A percentile compares a stretch with the other conserved stretches of the same genome.
Evolutionary conservation across 2,888 invertebrate species (phyloP).

Genomic region (Andrena chrysosceles): DNA sequence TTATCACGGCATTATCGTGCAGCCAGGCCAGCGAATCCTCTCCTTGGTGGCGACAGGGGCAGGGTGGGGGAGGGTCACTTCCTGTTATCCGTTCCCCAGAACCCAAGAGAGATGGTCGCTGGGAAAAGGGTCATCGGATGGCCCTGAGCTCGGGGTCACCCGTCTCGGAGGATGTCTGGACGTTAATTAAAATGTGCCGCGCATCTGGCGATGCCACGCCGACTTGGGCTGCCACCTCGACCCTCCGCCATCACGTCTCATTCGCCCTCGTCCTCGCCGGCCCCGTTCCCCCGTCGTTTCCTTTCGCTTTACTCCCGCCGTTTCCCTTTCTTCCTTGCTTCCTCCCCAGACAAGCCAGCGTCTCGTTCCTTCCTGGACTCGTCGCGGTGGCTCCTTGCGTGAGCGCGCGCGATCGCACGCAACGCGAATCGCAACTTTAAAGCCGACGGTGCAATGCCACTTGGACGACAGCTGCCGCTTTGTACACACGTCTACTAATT

Average conservation of each 20-base stretch:
- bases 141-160: constrained; percentile 79
- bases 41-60: constrained; percentile 21
- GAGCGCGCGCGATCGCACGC: constrained; percentile 63
- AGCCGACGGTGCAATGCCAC: constrained; percentile 71
- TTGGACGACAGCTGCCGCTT: constrained; percentile 80
- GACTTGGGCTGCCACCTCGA: constrained; percentile 48
- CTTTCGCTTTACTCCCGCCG: constrained; percentile 34
- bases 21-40: constrained; percentile 42
- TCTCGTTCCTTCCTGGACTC: constrained; percentile 35
- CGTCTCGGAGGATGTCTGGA: constrained; percentile 82
- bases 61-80: constrained; percentile 49
- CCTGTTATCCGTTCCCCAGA: constrained; percentile 65
- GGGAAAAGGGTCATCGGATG: constrained; percentile 75
- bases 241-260: constrained; percentile 14
- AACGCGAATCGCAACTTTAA: constrained; percentile 67
- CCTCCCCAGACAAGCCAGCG: constrained; percentile 24
- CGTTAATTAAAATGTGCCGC: constrained; percentile 83
- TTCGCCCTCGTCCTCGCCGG: constrained; percentile 1
- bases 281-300: constrained; percentile 28
- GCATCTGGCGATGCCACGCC: constrained; percentile 78
- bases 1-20: constrained; percentile 42
- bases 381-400: constrained; percentile 21
- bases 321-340: constrained; percentile 39
- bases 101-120: constrained; percentile 48
- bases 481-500: constrained; percentile 55